These are phyloP conservation scores for Tolmerus cingulatus DNA, from an alignment of 2,888 invertebrate species.

Conservation along the genomic window DNA sequence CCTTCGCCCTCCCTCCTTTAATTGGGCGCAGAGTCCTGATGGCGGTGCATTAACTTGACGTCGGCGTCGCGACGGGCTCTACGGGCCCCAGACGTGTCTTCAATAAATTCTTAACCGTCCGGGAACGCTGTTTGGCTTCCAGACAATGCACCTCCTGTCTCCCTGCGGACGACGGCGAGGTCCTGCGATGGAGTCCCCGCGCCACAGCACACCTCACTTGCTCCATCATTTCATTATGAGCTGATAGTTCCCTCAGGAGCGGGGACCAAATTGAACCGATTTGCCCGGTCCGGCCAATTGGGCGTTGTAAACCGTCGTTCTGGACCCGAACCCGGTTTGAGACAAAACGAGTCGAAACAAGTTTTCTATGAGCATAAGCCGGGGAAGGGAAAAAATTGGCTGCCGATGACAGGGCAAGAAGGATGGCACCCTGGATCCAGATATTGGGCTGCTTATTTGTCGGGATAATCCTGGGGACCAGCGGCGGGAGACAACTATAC, in stretches of 20 bases:
- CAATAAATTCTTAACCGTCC: background rate
- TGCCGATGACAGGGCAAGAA: conserved; percentile 37
- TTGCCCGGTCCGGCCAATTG: conserved; percentile 24
- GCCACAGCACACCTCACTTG: background rate
- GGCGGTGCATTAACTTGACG: background rate
- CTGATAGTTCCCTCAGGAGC: conserved; percentile 31
- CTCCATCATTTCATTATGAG: conserved; percentile 17
- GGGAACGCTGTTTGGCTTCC: background rate
- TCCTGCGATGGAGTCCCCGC: background rate
- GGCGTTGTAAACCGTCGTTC: conserved; percentile 21
- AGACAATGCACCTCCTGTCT: background rate
- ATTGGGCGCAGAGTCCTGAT: background rate
- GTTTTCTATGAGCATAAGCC: background rate
- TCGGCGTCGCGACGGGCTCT: background rate
- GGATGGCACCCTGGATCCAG: background rate
- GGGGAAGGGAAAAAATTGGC: conserved; percentile 9
- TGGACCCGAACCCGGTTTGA: background rate
- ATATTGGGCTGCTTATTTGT: conserved; percentile 6
- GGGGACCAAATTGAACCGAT: conserved; percentile 14
- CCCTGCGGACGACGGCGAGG: background rate
- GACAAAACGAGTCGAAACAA: conserved; percentile 11
- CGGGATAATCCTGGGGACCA: conserved; percentile 10
- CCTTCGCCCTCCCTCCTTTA: background rate
- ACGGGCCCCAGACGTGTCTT: background rate
- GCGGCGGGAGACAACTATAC: background rate